phyloP scores from a whole-genome alignment of 2,113 vertebrate species.

The Cranoglanis bouderius region DNA sequence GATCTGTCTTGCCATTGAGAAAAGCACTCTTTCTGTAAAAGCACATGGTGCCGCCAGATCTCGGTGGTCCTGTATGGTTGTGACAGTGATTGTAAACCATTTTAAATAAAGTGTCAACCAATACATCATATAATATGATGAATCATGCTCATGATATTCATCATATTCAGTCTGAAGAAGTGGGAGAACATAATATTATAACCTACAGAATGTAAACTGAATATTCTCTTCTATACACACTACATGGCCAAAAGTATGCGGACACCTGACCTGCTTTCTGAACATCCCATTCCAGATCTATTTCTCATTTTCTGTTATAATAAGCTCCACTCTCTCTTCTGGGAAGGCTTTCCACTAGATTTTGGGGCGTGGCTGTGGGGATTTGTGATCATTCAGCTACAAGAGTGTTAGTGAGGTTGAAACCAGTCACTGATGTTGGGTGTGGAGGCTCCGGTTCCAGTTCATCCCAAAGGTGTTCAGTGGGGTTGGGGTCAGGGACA shows the following conservation, averaged over 20 bases:
- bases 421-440: not conserved
- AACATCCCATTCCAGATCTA: not conserved
- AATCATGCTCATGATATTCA: not conserved
- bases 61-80: conserved; percentile 53
- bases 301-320: not conserved
- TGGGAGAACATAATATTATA: not conserved
- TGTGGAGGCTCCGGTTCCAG: not conserved
- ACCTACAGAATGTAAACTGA: not conserved
- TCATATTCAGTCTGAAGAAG: not conserved
- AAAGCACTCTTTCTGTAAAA: conserved; percentile 72
- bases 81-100: not conserved
- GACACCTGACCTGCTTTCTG: not conserved
- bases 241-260: not conserved
- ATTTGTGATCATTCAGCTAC: not conserved
- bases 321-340: not conserved
- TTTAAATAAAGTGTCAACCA: not conserved
- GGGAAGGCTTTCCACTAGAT: not conserved
- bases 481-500: not conserved
- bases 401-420: not conserved
- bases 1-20: conserved; percentile 73
- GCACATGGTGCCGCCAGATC: conserved; percentile 50
- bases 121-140: not conserved
- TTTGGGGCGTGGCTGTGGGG: not conserved
- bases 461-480: not conserved
- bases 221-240: not conserved